Percentiles rank a stretch among this genome's conserved stretches.
Conservation (phyloP, 2,113 vertebrate species). For the Xyliphius kryptos region DNA sequence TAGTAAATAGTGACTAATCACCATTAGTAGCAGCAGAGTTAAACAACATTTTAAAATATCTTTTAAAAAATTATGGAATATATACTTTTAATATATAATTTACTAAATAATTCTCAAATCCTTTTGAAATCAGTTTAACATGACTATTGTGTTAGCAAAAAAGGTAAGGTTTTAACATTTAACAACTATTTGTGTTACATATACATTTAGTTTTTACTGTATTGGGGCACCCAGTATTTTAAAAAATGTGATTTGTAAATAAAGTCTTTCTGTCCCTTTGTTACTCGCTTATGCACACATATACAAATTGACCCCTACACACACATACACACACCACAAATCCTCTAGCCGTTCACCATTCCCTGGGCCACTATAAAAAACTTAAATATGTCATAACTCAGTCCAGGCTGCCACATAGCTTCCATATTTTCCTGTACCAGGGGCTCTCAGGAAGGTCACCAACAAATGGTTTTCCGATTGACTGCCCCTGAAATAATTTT, state of each 20-base stretch:
- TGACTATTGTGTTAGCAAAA: no score
- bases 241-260: conserved; percentile 99
- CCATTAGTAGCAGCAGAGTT: background rate
- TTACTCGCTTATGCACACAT: conserved; percentile 9
- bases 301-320: conserved; percentile 30
- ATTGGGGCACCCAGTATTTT: conserved; percentile 75
- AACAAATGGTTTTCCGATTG: conserved; percentile 99
- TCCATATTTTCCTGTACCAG: conserved; percentile 92
- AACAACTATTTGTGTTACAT: conserved; percentile 40
- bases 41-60: background rate
- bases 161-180: no score
- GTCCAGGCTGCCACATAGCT: conserved; percentile 86
- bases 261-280: conserved; percentile 62
- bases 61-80: background rate
- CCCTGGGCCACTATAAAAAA: conserved; percentile 96
- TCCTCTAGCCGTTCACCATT: conserved; percentile 63
- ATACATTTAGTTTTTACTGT: conserved; percentile 49
- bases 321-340: conserved; percentile 20
- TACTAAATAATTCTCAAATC: no score
- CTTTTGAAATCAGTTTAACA: no score
- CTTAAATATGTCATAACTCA: conserved; percentile 99
- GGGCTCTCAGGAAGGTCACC: conserved; percentile 99
- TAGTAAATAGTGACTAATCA: no score
- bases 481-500: conserved; percentile 99
- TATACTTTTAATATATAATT: no score